phyloP scores from a whole-genome alignment of 2,113 vertebrate species.

The Zootoca vivipara region DNA sequence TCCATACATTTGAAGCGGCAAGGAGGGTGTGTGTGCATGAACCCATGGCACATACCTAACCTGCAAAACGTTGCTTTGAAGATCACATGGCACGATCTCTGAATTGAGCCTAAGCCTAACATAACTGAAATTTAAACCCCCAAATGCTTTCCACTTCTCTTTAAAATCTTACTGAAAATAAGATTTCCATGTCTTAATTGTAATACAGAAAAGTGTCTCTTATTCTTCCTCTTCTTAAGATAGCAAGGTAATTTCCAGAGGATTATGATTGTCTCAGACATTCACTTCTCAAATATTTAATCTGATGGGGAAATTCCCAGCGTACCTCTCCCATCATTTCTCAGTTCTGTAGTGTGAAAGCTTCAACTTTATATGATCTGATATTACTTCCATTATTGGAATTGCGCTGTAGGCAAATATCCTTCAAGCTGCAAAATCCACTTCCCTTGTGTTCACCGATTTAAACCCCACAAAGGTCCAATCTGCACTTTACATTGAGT shows the following conservation, averaged over 20 bases:
- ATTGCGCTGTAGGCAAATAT: slow-evolving; percentile 82
- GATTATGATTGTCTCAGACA: slow-evolving; percentile 78
- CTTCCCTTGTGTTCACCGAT: slow-evolving; percentile 53
- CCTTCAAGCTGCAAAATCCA: slow-evolving; percentile 72
- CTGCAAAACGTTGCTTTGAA: background rate
- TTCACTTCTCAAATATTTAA: slow-evolving; percentile 84
- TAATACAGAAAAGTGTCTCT: slow-evolving; percentile 73
- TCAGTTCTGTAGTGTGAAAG: slow-evolving; percentile 76
- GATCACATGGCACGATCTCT: background rate
- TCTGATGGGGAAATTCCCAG: slow-evolving; percentile 81
- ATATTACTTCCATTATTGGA: slow-evolving; percentile 83
- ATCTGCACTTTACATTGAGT: slow-evolving; percentile 58
- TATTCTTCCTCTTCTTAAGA: slow-evolving; percentile 77
- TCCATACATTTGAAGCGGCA: background rate
- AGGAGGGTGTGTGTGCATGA: background rate
- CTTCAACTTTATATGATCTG: slow-evolving; percentile 79
- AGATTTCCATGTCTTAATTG: slow-evolving; percentile 78
- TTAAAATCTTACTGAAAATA: slow-evolving; percentile 71
- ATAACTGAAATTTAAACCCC: slow-evolving; percentile 47
- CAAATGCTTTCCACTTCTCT: slow-evolving; percentile 23
- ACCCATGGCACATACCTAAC: background rate
- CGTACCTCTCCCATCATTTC: slow-evolving; percentile 75
- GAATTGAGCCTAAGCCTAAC: background rate
- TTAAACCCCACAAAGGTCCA: slow-evolving; percentile 55
- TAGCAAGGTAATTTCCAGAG: slow-evolving; percentile 80